Evolutionary conservation across 2,888 invertebrate species (phyloP).

Genomic region (Plebejus argus): DNA sequence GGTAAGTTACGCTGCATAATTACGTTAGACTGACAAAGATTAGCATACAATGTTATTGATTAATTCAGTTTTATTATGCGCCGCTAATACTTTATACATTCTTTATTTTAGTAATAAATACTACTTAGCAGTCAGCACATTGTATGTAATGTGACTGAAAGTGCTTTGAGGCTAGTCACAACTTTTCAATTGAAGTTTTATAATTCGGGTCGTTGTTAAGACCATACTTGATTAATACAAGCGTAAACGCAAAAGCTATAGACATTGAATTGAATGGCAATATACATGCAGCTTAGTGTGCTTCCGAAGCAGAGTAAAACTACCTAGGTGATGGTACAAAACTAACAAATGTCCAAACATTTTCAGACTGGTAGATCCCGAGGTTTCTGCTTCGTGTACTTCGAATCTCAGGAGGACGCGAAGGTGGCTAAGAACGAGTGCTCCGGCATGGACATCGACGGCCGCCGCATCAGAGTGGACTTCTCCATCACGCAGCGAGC

Average conservation of each 20-base stretch:
- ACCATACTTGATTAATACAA: too few relatives aligned
- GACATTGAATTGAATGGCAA: too few relatives aligned
- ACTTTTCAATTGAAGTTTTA: too few relatives aligned
- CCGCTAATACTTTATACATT: background rate
- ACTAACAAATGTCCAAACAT: background rate
- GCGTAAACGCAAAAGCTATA: too few relatives aligned
- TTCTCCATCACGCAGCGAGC: constrained; percentile 97
- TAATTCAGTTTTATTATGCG: background rate
- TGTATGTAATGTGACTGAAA: background rate
- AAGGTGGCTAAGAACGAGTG: constrained; percentile 96
- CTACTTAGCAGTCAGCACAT: background rate
- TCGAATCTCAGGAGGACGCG: constrained; percentile 92
- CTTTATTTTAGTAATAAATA: background rate
- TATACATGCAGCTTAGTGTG: too few relatives aligned
- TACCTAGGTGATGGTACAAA: too few relatives aligned
- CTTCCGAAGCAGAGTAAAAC: too few relatives aligned
- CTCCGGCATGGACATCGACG: constrained; percentile 96
- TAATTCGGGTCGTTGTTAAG: too few relatives aligned
- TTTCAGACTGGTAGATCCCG: constrained; percentile 93
- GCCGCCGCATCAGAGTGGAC: constrained; percentile 95
- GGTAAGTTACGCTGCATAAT: constrained; percentile 64
- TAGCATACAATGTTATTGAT: background rate
- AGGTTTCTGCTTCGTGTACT: constrained; percentile 98
- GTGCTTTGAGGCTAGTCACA: too few relatives aligned
- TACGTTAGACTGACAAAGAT: background rate